Evolutionary conservation across 64 coral and sea anemone species (phyloP), one percentile per base, ranked within the genome.

Genomic region (Porites lutea): DNA sequence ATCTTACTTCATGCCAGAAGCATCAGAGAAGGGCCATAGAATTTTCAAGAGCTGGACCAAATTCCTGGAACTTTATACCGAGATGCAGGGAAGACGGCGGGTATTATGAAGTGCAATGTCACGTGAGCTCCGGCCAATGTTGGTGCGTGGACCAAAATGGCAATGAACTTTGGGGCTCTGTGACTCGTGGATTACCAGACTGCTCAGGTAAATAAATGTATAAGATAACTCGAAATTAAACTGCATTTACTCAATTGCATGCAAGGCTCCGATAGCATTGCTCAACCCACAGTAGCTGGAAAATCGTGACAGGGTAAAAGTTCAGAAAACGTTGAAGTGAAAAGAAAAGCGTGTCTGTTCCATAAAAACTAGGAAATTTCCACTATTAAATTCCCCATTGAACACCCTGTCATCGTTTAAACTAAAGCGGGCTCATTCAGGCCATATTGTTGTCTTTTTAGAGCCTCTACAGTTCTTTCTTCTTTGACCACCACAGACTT

Each of bases 121-220:
- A 90, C 62, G 65, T 55, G 10, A 68, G 75, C 20, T 90, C 90
- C 43, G 95, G 91, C 12, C 95, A 96, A 57, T 96, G 95, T 60
- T 96, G 95, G 95, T 96, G 95, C 62, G 91, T 93, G 13, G 91
- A 96, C 59, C 60, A 45, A 64, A 96, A 96, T 75, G 95, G 95
- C 3, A 96, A 86, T 52, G 95, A 96, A 53, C 19, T 48, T 7
- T 52, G 44, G 61, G 95, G 91, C 0, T 93, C 74, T 74, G 73
- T 50, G 15, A 78, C 79, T 12, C 76, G 54, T 8, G 78, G 79
- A 75, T 23, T 23, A 74, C 95, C 95, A 20, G 82, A 93, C 53
- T 96, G 95, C 71, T 68, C 59, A 86, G 91, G 91, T 93, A 71
- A 6, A 18, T 4, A 43, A 58, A 64, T 3, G 54, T 12, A 9